phyloP scores from a whole-genome alignment of 2,113 vertebrate genomes.

The Choloepus hoffmanni region DNA sequence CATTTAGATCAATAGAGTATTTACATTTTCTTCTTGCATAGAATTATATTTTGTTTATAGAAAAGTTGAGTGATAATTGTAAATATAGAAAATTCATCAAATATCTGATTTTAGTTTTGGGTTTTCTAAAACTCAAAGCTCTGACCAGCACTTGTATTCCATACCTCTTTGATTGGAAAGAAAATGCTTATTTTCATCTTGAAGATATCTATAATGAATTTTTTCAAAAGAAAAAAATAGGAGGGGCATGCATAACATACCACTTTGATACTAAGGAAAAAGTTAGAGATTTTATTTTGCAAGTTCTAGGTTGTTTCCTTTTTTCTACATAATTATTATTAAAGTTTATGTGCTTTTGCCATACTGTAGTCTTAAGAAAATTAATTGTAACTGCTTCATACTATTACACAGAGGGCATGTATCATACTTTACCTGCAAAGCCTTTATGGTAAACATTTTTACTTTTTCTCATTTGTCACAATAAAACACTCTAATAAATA shows the following conservation, averaged over 20 bases:
- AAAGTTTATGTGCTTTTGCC: not conserved
- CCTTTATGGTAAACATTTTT: not conserved
- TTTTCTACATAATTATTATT: not conserved
- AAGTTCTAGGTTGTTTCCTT: not conserved
- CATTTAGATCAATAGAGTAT: slow-evolving; percentile 26
- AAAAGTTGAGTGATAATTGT: not conserved
- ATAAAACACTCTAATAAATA: not conserved
- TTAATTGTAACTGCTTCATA: not conserved
- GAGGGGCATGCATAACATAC: not conserved
- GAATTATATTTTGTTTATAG: not conserved
- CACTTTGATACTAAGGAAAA: not conserved
- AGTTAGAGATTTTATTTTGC: not conserved
- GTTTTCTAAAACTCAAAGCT: not conserved
- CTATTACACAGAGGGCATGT: not conserved
- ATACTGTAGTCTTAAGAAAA: not conserved
- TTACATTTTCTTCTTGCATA: not conserved
- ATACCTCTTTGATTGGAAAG: not conserved
- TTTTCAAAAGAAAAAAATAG: not conserved
- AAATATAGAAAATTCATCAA: not conserved
- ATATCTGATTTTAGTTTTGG: not conserved
- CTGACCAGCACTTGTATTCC: not conserved
- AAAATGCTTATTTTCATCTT: not conserved
- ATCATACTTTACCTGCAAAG: not conserved
- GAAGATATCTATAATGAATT: not conserved
- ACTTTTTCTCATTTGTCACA: not conserved